phyloP scores from a whole-genome alignment of 2,888 invertebrate species.

The Campoletis raptor region DNA sequence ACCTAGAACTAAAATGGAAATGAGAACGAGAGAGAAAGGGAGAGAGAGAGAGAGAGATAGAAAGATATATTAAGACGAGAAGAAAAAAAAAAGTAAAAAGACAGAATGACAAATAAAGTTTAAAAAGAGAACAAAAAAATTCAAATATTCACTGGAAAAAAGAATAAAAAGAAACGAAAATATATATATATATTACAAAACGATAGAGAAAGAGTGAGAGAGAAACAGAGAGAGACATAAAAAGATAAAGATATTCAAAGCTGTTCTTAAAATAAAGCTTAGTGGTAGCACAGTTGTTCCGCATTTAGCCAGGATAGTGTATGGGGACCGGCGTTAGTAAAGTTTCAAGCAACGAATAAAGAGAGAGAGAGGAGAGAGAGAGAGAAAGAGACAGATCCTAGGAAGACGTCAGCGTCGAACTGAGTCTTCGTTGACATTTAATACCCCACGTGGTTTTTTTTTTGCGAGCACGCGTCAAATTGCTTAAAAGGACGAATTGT shows the following conservation, averaged over 20 bases:
- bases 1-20: conserved; percentile 30
- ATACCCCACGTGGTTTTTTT: conserved; percentile 70
- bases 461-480: not conserved
- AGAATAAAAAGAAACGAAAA: not conserved
- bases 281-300: conserved; percentile 75
- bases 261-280: conserved; percentile 74
- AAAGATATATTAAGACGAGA: not conserved
- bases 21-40: conserved; percentile 25
- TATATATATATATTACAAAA: not conserved
- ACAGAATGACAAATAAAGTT: conserved; percentile 49
- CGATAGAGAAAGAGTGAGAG: not conserved
- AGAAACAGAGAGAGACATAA: conserved; percentile 42
- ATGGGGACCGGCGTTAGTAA: conserved; percentile 66
- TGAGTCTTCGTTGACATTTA: conserved; percentile 70
- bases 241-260: conserved; percentile 70
- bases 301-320: conserved; percentile 75
- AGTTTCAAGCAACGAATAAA: conserved; percentile 29
- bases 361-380: conserved; percentile 35
- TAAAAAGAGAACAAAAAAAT: not conserved
- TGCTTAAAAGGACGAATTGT: not conserved
- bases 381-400: conserved; percentile 29
- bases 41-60: not conserved
- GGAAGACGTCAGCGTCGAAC: conserved; percentile 57
- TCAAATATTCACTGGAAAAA: not conserved
- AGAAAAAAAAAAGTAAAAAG: conserved; percentile 56